phyloP scores from a whole-genome alignment of 2,888 invertebrate genomes.

The Crossocerus cetratus region DNA sequence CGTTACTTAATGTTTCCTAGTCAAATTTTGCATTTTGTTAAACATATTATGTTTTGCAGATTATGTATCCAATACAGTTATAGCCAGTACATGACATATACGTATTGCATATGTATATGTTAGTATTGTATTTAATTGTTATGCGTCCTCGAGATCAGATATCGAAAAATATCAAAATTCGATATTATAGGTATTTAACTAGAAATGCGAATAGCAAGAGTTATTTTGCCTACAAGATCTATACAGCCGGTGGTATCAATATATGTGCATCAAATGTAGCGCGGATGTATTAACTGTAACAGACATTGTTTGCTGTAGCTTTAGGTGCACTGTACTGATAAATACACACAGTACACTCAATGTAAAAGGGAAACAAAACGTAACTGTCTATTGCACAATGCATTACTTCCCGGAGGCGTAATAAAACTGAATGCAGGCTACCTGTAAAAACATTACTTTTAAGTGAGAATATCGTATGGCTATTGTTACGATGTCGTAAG shows the following conservation, averaged over 20 bases:
- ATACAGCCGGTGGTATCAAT: too few species aligned
- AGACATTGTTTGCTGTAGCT: slow-evolving; percentile 3
- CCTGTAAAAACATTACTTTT: too few species aligned
- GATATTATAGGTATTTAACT: slow-evolving; percentile 24
- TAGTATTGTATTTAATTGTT: slow-evolving; percentile 43
- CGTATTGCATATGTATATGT: slow-evolving; percentile 35
- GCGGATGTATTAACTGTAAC: background rate
- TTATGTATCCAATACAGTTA: slow-evolving; percentile 31
- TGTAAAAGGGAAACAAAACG: too few species aligned
- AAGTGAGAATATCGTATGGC: too few species aligned
- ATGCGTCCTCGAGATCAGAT: slow-evolving; percentile 32
- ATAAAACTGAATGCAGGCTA: too few species aligned
- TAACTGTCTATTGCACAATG: too few species aligned
- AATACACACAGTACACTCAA: too few species aligned
- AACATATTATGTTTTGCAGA: slow-evolving; percentile 57
- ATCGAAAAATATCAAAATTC: slow-evolving; percentile 28
- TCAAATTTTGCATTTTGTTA: slow-evolving; percentile 71
- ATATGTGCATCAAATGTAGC: slow-evolving; percentile 16
- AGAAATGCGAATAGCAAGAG: slow-evolving; percentile 17
- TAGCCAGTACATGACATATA: slow-evolving; percentile 29
- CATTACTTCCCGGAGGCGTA: too few species aligned
- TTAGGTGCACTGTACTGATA: too few species aligned
- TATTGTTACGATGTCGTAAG: too few species aligned
- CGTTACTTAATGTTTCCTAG: slow-evolving; percentile 74
- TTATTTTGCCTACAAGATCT: slow-evolving; percentile 21